Evolutionary conservation across 2,888 invertebrate species (phyloP), one percentile per base, ranked within the genome.

Genomic region (Leptinotarsa tumamoca): DNA sequence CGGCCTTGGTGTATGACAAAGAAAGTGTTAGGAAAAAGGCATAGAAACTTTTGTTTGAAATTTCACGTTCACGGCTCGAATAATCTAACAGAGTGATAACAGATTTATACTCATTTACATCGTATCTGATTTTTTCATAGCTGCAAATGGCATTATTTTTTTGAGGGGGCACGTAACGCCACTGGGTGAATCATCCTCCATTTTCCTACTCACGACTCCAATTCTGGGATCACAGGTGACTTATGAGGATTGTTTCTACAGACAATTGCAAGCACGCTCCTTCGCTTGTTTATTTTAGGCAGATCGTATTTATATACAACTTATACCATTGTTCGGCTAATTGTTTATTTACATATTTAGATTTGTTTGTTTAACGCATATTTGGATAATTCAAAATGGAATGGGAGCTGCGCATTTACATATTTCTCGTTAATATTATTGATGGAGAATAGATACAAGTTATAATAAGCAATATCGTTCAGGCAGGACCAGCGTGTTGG

Each of bases 201-300:
- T 77, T 61, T 71, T 71, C 76, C 67, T 76, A 85, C 85, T 85
- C 86, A 86, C 86, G 86, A 86, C 82, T 85, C 83, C 82, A 84
- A 82, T 84, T 83, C 83, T 82, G 83, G 82, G 80, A 82, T 83
- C 81, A 50, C 82, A 80, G 83, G 87, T 87, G 87, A 87, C 86
- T 86, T 87, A 87, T 87, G 87, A 84, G 85, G 84, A 87, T 86
- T 85, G 86, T 86, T 85, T 82, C 82, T 77, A 83, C 84, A 84
- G 84, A 85, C 85, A 85, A 85, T 85, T 84, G 84, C 83, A 83
- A 84, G 84, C 84, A 83, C 83, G 84, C 84, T 84, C 81, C 75
- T 74, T 66, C 80, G 82, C 81, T 84, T 84, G 83, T 85, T 84
- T 84, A 84, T 84, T 83, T 77, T 83, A 81, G 82, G 82, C 82